Percentiles rank a stretch among this genome's conserved stretches.
These are phyloP conservation scores for Corythornis madagascariensis DNA, from an alignment of 2,113 vertebrate genomes.

Conservation along the genomic window DNA sequence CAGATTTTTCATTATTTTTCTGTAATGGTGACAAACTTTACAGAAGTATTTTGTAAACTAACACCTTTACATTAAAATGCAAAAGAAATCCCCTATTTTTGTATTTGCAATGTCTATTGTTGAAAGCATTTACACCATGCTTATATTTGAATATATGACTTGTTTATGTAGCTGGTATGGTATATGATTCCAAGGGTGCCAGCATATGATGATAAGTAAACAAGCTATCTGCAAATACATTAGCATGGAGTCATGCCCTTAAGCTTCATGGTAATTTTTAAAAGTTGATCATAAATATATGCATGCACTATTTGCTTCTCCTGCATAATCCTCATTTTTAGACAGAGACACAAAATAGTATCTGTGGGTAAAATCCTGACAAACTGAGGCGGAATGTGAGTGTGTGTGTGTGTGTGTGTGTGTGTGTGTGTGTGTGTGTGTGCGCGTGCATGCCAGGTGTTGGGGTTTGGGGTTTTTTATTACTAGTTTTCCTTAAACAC, in stretches of 20 bases:
- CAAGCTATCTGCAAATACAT: not conserved
- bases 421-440: too few relatives aligned
- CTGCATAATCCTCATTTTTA: not conserved
- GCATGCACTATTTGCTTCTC: not conserved
- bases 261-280: not conserved
- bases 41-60: conserved; percentile 14
- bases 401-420: too few relatives aligned
- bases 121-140: not conserved
- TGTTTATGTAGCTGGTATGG: not conserved
- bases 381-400: not conserved
- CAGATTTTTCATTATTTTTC: not conserved
- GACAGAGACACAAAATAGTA: not conserved
- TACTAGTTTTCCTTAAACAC: not conserved
- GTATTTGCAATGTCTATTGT: not conserved
- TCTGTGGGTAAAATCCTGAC: not conserved
- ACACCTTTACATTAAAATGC: not conserved
- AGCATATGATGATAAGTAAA: not conserved
- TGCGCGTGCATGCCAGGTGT: accelerated
- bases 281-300: conserved; percentile 1
- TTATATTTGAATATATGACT: not conserved
- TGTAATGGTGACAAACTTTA: not conserved
- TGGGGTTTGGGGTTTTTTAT: not conserved
- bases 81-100: not conserved
- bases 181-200: not conserved
- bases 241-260: not conserved